Evolutionary conservation across 64 coral and sea anemone species (phyloP), one percentile per base, ranked within the genome.

Genomic region (Actinia equina): DNA sequence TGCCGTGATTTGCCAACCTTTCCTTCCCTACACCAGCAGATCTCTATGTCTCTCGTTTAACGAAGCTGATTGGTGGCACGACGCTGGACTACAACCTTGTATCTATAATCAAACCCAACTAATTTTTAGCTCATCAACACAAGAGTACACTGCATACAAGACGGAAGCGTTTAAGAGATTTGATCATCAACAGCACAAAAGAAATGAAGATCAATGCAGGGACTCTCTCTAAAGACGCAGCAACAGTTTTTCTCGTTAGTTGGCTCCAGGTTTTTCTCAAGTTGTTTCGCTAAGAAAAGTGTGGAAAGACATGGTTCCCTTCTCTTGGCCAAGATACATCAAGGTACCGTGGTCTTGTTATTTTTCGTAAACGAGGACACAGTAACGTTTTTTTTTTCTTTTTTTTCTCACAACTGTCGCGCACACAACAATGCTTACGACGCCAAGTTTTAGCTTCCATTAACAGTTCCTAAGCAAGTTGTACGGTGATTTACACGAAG

Each of bases 1-100:
- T 85, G 83, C 41, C 52, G 41, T 20, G 52, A 85, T 18, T 85
- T 85, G 83, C 54, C 83, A 85, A 16, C 83, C 83, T 27, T 60
- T 43, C 4, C 83, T n/a, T n/a, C 4, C 83, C 83, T 19, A 42
- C 59, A 58, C 6, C n/a, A 42, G 6, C 43, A 44, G 83, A 85
- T 45, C 49, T 85, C 3, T 14, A 58, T 63, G 83, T 85, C 20
- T 22, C 19, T 54, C 43, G 52, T 7, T 56, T 85, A 19, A 85
- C 49, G 55, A 23, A 60, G 83, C 30, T 61, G 14, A 27, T 85
- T 3, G 83, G 83, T 27, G 51, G 83, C 43, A 0, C 43, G 22
- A n/a, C n/a, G 22, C 19, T 85, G 52, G 83, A 85, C 30, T 10
- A 10, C 15, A 63, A 19, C 17, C 43, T 85, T 53, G 83, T 85